Base-by-base conservation (phyloP, 2,888 invertebrate genomes). In the Tuberolachnus salignus region DNA sequence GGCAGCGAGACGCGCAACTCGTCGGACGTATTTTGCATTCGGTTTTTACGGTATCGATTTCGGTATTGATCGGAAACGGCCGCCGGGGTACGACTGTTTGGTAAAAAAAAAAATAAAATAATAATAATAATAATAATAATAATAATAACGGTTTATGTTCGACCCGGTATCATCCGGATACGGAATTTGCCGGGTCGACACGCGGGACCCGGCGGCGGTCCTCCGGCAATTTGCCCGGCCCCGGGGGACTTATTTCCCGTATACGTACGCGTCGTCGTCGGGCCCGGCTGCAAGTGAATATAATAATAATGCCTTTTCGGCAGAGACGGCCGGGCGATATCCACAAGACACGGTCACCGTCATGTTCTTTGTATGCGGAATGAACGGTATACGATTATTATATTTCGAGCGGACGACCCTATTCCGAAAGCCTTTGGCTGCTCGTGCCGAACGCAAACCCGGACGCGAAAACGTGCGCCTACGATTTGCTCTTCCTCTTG, bases 311-410 rank as follows among this genome's bases (percentile, higher is more conserved):
- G 57, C 46, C 71, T 71, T 57, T 23, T 57, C 23, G 71, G 23
- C 21, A 21, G 21, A 21, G 70, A 23, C 21, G 11, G n/a, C 2
- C n/a, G 6, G 34, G 26, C n/a, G n/a, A n/a, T 71, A 71, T 59
- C 57, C 21, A n/a, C n/a, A n/a, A n/a, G 10, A 16, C 14, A 44
- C 70, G 70, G 70, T 70, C 55, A 21, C 8, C 19, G 14, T 21
- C 44, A 46, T 57, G 23, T 46, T 9, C 23, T 34, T n/a, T n/a
- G n/a, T 34, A 23, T 44, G 26, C 26, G 14, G 46, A 72, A 72
- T 46, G 46, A 59, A 59, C 57, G 57, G 71, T 71, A 59, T 16
- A 59, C 26, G 44, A 49, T 59, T 61, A 72, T 72, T 72, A 61
- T 72, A 46, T 59, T 46, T 71, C 44, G n/a, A 57, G 59, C 46